Conservation (phyloP, 2,797 vertebrate species). For the Prunella strophiata region DNA sequence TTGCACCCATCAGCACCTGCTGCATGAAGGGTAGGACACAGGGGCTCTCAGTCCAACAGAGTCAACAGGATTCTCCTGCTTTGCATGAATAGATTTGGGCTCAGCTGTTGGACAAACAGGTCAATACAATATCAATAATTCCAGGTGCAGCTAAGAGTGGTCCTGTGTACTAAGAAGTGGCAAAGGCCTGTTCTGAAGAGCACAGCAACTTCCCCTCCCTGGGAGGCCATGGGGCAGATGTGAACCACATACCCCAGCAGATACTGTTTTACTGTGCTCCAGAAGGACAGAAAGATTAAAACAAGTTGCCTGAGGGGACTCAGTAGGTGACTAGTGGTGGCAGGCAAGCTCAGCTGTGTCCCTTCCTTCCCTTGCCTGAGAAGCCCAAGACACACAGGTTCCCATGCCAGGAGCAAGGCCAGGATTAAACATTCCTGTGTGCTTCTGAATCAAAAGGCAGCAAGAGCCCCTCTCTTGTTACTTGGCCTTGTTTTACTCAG, state of each 20-base stretch:
- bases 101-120: not conserved
- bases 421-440: not conserved
- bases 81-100: not conserved
- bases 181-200: not conserved
- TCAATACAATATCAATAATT: not conserved
- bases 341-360: not conserved
- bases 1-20: not conserved
- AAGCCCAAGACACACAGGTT: not conserved
- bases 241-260: not conserved
- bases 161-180: not conserved
- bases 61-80: not conserved
- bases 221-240: not conserved
- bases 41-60: not conserved
- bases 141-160: not conserved
- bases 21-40: fast-evolving
- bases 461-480: not conserved
- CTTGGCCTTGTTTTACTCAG: not conserved
- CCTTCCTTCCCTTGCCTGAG: not conserved
- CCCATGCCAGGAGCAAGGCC: not conserved
- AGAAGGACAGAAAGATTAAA: not conserved
- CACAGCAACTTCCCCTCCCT: not conserved
- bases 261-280: not conserved
- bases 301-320: not conserved
- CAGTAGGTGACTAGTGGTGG: not conserved
- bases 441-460: not conserved